Evolutionary conservation across 2,797 vertebrate species (phyloP), one percentile per base, ranked within the genome.

Genomic region (Ataeniobius toweri): DNA sequence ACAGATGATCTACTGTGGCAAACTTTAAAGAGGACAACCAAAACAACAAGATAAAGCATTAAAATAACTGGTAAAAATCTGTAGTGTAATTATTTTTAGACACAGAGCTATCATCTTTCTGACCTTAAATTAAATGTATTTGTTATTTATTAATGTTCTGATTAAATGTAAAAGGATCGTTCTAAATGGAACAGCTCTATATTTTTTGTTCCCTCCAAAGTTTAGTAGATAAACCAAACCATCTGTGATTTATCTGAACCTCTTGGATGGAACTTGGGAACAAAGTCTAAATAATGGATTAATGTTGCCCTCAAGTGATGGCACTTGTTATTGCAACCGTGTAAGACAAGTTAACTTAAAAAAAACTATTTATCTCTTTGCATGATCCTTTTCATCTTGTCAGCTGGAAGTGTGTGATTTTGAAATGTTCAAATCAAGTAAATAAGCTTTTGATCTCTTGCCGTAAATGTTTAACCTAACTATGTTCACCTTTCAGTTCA

Each of bases 291-390:
- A 71, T 26, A 2, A 44, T 88, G 79, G 83, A 44, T 68, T 78
- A 79, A 75, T 92, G 88, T 83, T 84, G 67, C 89, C 93, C 93
- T 76, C 94, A 50, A 85, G 92, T 90, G 92, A 83, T 46, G 24
- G n/a, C 0, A 46, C 24, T 13, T 69, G 9, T 16, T 44, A 69
- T 26, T 69, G 41, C 67, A 69, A 46, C 12, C 10, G 14, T 12
- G 50, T 9, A 51, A 16, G 50, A 51, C 50, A 51, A 10, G 6
- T 46, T 46, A 10, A 46, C 44, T 5, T 46, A 36, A 46, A 46
- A 44, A 46, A 7, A 67, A 41, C 10, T 20, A 24, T 24, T 22
- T 3, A 24, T 13, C 36, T 12, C 20, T 41, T 12, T 12, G 31
- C 63, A 55, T 22, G 16, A 53, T 55, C 5, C 6, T 55, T 9